Base-by-base conservation (phyloP, 2,888 invertebrate genomes). In the Drosophila monieri region DNA sequence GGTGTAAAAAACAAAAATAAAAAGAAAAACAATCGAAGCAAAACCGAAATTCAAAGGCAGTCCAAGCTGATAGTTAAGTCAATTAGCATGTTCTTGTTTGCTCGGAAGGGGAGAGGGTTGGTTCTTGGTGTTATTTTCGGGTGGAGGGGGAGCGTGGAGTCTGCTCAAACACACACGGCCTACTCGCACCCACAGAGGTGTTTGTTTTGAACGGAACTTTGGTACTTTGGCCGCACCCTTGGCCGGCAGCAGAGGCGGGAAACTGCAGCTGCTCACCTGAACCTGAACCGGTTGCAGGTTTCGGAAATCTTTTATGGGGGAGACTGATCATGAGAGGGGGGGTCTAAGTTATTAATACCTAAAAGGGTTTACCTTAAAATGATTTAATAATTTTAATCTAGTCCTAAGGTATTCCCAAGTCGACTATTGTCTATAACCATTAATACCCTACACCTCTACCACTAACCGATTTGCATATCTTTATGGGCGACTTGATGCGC, bases 1-100 rank as follows among this genome's bases (percentile, higher is more conserved):
- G 46, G 27, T 4, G 27, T 27, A 9, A 23, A 44, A 60, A 39
- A 30, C 46, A 27, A 59, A 60, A 59, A n/a, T 8, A 27, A 35
- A 44, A 35, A 15, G 51, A 41, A 58, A 58, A 58, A 21, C 59
- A 69, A 69, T 27, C 51, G 35, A 39, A 52, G 54, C 54, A 56
- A 71, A 67, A 68, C 60, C 60, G 54, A 66, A 67, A 76, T 61
- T 56, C 58, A 76, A 72, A 78, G 57, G 51, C 70, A 58, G 47
- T 54, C 75, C 23, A 53, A 73, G 69, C 67, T 64, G 74, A 78
- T 81, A 67, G 67, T 71, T 87, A 87, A 87, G 74, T 80, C 84
- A 84, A 88, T 84, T 84, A 87, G 73, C 88, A 77, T 75, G 80
- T 68, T 73, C 51, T 70, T 72, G 71, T 72, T 73, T 69, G 53